Percentiles rank a stretch among this genome's conserved stretches.
These are phyloP conservation scores for Gnatocerus cornutus DNA, from an alignment of 2,888 invertebrate species.

Conservation along the genomic window DNA sequence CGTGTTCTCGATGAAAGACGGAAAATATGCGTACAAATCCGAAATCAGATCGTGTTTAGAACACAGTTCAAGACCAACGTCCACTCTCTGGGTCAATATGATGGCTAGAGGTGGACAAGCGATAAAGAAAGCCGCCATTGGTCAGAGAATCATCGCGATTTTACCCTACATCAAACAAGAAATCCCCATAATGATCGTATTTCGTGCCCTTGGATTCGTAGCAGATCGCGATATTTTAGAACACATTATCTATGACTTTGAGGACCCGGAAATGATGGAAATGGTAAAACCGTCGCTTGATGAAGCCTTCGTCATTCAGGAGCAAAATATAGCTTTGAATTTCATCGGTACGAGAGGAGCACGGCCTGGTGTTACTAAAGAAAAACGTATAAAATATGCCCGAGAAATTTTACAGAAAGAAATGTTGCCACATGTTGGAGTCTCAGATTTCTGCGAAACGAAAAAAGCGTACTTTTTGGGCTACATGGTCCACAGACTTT, in stretches of 20 bases:
- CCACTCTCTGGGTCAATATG: slow-evolving; percentile 99
- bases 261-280: slow-evolving; percentile 99
- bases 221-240: slow-evolving; percentile 99
- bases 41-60: slow-evolving; percentile 97
- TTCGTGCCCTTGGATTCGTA: slow-evolving; percentile 97
- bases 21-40: slow-evolving; percentile 98
- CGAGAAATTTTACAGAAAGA: slow-evolving; percentile 99
- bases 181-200: slow-evolving; percentile 99
- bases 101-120: slow-evolving; percentile 99
- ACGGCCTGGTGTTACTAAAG: slow-evolving; percentile 97
- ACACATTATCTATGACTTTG: slow-evolving; percentile 99
- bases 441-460: slow-evolving; percentile 99
- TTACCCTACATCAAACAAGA: slow-evolving; percentile 99
- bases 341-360: slow-evolving; percentile 99
- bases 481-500: slow-evolving; percentile 98
- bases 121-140: slow-evolving; percentile 98
- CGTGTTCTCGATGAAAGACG: slow-evolving; percentile 99
- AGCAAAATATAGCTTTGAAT: slow-evolving; percentile 98
- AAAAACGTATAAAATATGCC: slow-evolving; percentile 99
- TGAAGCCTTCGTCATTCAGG: slow-evolving; percentile 99
- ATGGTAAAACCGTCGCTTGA: slow-evolving; percentile 99
- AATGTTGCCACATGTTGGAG: slow-evolving; percentile 99
- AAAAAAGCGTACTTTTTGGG: slow-evolving; percentile 99
- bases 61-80: slow-evolving; percentile 95
- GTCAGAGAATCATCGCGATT: slow-evolving; percentile 97